These are phyloP conservation scores for Uria lomvia DNA, from an alignment of 2,113 vertebrate genomes.

Conservation along the genomic window DNA sequence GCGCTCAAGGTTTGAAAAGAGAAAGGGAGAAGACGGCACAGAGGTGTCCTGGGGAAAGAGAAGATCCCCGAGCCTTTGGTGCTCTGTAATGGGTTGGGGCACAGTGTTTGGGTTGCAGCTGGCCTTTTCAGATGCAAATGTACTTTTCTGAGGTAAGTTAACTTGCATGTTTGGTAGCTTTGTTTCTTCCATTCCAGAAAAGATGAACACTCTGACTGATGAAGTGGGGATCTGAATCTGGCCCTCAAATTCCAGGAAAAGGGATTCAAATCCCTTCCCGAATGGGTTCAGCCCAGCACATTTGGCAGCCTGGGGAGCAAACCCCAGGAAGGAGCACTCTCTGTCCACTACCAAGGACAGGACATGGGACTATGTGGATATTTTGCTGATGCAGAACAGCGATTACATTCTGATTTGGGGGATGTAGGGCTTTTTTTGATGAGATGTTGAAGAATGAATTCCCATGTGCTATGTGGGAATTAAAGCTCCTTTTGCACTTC, in stretches of 20 bases:
- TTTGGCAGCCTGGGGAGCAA: not conserved
- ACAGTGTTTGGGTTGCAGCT: not conserved
- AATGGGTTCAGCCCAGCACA: not conserved
- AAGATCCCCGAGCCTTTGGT: accelerated
- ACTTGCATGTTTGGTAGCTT: not conserved
- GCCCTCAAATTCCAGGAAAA: not conserved
- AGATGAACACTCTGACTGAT: not conserved
- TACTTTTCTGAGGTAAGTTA: not conserved
- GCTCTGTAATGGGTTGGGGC: not conserved
- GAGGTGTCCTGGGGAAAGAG: not conserved
- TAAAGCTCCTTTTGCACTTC: slow-evolving; percentile 8
- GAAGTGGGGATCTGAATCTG: accelerated
- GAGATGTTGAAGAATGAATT: slow-evolving; percentile 12
- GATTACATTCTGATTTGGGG: not conserved
- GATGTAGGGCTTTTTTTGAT: not conserved
- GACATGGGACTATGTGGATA: not conserved
- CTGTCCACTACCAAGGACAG: not conserved
- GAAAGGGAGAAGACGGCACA: not conserved
- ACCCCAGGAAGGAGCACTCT: not conserved
- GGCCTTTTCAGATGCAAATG: not conserved
- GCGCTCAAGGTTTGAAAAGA: not conserved
- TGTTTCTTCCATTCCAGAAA: not conserved
- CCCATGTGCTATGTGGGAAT: slow-evolving; percentile 30
- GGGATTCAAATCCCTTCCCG: not conserved
- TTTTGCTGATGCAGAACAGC: not conserved